Conservation (phyloP, 1,140 invertebrate genomes). For the Parapsyche elsis region DNA sequence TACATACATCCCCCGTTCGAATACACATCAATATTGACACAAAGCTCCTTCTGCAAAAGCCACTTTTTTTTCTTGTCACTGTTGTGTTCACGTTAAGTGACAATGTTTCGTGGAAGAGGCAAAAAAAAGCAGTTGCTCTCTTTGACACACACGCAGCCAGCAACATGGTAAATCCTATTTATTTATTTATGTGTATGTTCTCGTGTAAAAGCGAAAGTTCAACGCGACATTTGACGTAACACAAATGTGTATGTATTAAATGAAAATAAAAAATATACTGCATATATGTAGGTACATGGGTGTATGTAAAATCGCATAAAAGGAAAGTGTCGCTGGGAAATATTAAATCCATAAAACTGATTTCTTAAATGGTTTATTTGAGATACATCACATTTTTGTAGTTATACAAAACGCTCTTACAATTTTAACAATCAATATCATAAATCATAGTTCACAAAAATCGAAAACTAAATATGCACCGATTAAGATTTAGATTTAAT, state of each 20-base stretch:
- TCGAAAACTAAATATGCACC: too few species aligned
- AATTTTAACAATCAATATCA: not conserved
- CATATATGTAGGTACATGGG: too few species aligned
- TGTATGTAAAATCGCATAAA: too few species aligned
- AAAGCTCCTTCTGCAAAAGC: not conserved
- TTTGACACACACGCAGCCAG: not conserved
- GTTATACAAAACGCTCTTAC: not conserved
- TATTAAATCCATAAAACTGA: too few species aligned
- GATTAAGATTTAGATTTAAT: too few species aligned
- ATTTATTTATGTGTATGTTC: not conserved
- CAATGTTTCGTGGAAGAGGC: not conserved
- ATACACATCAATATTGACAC: constrained; percentile 13
- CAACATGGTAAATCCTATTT: not conserved
- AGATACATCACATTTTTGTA: constrained; percentile 22
- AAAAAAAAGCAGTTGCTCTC: not conserved
- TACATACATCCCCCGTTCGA: not conserved
- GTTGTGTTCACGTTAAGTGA: constrained; percentile 4
- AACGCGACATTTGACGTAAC: not conserved
- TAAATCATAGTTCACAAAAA: too few species aligned
- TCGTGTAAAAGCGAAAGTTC: not conserved
- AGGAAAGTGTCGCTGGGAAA: too few species aligned
- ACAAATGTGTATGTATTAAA: too few species aligned
- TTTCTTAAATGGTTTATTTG: not conserved
- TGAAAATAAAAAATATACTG: too few species aligned
- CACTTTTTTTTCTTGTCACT: not conserved